Evolutionary conservation across 2,888 invertebrate genomes (phyloP).

Genomic region (Tetheella fluctuosa): DNA sequence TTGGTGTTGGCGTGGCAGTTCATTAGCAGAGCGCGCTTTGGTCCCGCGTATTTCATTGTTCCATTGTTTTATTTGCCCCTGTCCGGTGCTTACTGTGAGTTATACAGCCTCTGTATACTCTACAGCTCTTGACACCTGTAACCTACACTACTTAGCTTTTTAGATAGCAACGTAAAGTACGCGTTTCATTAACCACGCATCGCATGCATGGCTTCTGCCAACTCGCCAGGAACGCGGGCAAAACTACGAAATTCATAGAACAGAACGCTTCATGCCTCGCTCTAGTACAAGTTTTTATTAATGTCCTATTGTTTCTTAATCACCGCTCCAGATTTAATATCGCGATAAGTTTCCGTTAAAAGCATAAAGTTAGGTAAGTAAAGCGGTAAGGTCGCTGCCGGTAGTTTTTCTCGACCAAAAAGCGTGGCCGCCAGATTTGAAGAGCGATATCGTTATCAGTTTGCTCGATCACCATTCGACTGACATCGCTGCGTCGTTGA

Average conservation of each 20-base stretch:
- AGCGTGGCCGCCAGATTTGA: slow-evolving; percentile 65
- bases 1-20: slow-evolving; percentile 51
- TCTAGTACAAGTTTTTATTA: slow-evolving; percentile 70
- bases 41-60: slow-evolving; percentile 67
- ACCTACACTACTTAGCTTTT: slow-evolving; percentile 41
- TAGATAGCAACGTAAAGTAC: slow-evolving; percentile 28
- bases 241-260: slow-evolving; percentile 52
- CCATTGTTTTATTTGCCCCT: slow-evolving; percentile 65
- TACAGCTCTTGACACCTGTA: slow-evolving; percentile 49
- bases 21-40: slow-evolving; percentile 66
- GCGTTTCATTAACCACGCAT: slow-evolving; percentile 23
- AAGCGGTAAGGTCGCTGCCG: slow-evolving; percentile 63
- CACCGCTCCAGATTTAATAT: slow-evolving; percentile 70
- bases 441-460: slow-evolving; percentile 67
- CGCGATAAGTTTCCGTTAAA: slow-evolving; percentile 76
- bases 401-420: slow-evolving; percentile 65
- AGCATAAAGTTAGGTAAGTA: slow-evolving; percentile 67
- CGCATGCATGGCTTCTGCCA: slow-evolving; percentile 15
- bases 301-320: slow-evolving; percentile 81
- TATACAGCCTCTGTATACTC: slow-evolving; percentile 50
- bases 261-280: slow-evolving; percentile 71
- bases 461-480: slow-evolving; percentile 65
- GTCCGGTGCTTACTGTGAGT: slow-evolving; percentile 61
- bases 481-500: slow-evolving; percentile 59
- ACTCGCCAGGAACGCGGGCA: slow-evolving; percentile 30